phyloP scores from a whole-genome alignment of 2,888 invertebrate species.

The Stenchaetothrips biformis region DNA sequence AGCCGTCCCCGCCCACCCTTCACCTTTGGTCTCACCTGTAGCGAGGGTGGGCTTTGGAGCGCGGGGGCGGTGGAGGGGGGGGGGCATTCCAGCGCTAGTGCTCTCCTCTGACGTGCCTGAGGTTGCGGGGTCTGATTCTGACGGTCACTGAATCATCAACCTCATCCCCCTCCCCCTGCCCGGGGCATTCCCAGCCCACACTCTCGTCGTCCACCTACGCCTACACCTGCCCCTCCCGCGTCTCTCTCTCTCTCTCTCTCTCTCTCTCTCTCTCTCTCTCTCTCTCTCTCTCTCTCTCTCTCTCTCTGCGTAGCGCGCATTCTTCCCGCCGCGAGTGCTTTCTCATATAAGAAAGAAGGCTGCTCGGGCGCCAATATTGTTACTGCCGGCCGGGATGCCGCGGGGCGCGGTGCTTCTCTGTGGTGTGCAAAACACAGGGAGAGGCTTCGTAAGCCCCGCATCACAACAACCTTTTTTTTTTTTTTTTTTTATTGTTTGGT shows the following conservation, averaged over 20 bases:
- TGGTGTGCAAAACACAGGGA: neutral
- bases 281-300: neutral
- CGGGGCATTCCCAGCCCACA: neutral
- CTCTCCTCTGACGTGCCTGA: neutral
- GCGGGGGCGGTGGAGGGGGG: neutral
- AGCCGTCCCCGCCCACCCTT: too few species aligned
- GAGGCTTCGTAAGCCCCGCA: neutral
- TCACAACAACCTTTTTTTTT: neutral
- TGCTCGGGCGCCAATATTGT: neutral
- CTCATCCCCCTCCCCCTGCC: neutral
- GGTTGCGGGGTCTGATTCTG: too few species aligned
- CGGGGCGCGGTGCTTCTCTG: neutral
- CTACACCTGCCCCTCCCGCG: neutral
- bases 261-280: constrained; percentile 1
- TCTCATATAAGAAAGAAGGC: neutral
- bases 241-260: neutral
- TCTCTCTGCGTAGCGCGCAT: neutral
- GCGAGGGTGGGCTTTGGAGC: too few species aligned
- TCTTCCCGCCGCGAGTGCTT: neutral
- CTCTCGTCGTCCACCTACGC: neutral
- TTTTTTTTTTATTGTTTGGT: too few species aligned
- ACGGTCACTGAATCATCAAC: too few species aligned
- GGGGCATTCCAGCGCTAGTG: neutral
- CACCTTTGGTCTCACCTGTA: too few species aligned
- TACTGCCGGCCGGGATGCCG: neutral